These are phyloP conservation scores for Dichetophora obliterata DNA, from an alignment of 2,888 invertebrate genomes.

Conservation along the genomic window DNA sequence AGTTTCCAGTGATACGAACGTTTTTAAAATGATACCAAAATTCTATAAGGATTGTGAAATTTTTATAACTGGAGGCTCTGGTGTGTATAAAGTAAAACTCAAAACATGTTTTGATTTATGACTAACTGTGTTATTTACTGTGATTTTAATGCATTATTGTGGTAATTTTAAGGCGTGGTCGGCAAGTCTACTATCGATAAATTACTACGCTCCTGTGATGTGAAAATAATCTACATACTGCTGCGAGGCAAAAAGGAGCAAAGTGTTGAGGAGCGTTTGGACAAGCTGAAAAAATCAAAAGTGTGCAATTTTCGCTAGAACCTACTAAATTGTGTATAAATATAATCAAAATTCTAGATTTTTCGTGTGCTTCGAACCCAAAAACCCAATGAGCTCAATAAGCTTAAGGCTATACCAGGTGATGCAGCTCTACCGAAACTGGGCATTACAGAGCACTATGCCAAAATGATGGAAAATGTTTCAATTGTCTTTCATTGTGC, in stretches of 20 bases:
- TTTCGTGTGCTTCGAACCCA: slow-evolving; percentile 56
- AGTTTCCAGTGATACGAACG: too few relatives aligned
- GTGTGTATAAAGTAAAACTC: slow-evolving; percentile 54
- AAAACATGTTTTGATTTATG: background rate
- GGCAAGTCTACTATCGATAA: slow-evolving; percentile 93
- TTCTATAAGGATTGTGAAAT: slow-evolving; percentile 79
- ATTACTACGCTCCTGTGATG: slow-evolving; percentile 83
- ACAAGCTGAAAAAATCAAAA: slow-evolving; percentile 71
- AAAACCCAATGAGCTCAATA: slow-evolving; percentile 57
- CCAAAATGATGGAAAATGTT: slow-evolving; percentile 70
- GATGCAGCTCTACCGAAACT: slow-evolving; percentile 55
- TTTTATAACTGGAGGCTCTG: slow-evolving; percentile 86
- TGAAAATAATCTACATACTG: slow-evolving; percentile 82
- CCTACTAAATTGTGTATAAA: too few relatives aligned
- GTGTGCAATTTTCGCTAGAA: slow-evolving; percentile 43
- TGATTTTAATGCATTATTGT: too few relatives aligned
- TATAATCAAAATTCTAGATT: slow-evolving; percentile 46
- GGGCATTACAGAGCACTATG: slow-evolving; percentile 55
- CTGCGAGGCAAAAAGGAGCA: slow-evolving; percentile 80
- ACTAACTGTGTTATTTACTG: background rate
- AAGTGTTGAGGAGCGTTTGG: slow-evolving; percentile 76
- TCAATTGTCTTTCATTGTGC: slow-evolving; percentile 83
- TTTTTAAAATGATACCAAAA: slow-evolving; percentile 61
- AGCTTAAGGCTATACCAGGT: slow-evolving; percentile 59
- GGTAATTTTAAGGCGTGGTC: slow-evolving; percentile 91